Percentiles rank a stretch among this genome's conserved stretches.
These are phyloP conservation scores for Nycticebus coucang DNA, from an alignment of 2,113 vertebrate genomes.

Conservation along the genomic window DNA sequence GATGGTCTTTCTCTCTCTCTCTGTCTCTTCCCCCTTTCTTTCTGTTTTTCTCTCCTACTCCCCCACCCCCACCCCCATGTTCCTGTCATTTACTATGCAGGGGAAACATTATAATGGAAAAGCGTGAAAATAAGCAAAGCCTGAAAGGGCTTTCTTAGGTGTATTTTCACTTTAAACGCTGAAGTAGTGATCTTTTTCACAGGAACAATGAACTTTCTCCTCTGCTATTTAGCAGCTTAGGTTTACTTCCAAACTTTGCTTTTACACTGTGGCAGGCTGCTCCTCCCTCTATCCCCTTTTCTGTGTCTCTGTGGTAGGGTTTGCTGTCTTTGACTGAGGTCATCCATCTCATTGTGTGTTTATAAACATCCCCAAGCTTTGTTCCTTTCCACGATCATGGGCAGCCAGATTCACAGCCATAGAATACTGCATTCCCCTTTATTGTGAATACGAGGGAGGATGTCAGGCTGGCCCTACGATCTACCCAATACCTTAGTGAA, in stretches of 20 bases:
- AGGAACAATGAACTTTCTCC: constrained; percentile 75
- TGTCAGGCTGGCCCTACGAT: background rate
- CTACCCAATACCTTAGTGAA: background rate
- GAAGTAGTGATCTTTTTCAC: constrained; percentile 73
- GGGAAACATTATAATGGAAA: constrained; percentile 60
- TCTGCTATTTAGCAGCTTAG: constrained; percentile 67
- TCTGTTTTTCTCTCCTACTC: too few relatives aligned
- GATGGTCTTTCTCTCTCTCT: background rate
- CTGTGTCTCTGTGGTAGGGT: constrained; percentile 77
- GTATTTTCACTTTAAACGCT: constrained; percentile 70
- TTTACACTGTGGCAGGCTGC: constrained; percentile 61
- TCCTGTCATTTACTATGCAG: constrained; percentile 77
- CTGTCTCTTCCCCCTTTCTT: background rate
- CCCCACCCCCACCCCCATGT: background rate
- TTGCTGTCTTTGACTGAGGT: constrained; percentile 69
- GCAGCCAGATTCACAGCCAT: background rate
- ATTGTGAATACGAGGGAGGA: background rate
- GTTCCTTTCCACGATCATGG: background rate
- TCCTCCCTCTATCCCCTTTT: constrained; percentile 75
- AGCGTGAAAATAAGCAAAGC: constrained; percentile 53
- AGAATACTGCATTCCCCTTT: background rate
- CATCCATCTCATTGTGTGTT: constrained; percentile 72
- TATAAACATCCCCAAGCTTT: constrained; percentile 71
- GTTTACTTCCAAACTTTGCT: constrained; percentile 77
- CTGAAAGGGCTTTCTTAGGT: constrained; percentile 61